Conservation (phyloP, 2,797 vertebrate species). For the Lagorchestes hirsutus region DNA sequence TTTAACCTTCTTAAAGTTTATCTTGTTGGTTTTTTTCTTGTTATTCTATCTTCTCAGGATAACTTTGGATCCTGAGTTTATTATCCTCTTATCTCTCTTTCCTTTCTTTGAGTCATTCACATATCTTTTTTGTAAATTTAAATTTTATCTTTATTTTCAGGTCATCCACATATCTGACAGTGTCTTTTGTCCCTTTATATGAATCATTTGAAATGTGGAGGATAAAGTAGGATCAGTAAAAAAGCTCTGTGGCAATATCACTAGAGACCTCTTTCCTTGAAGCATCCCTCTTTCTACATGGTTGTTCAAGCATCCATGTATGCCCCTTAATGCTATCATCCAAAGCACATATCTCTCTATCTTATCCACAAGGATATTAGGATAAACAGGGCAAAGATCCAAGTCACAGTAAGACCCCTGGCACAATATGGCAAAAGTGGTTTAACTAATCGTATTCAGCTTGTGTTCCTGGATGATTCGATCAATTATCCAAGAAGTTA, state of each 20-base stretch:
- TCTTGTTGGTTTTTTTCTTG: background rate
- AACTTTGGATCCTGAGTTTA: background rate
- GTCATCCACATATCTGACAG: background rate
- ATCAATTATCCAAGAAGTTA: conserved; percentile 77
- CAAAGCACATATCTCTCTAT: background rate
- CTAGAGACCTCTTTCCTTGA: background rate
- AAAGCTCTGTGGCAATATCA: background rate
- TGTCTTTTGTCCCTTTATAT: background rate
- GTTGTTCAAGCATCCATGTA: background rate
- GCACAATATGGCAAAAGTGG: background rate
- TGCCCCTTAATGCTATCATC: background rate
- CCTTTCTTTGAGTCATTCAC: background rate
- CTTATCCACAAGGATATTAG: background rate
- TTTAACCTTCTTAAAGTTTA: background rate
- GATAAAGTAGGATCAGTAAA: background rate
- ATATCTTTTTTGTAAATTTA: background rate
- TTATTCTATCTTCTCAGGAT: background rate
- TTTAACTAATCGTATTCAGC: background rate
- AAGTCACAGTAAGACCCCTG: background rate
- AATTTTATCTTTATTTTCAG: background rate
- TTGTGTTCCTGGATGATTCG: conserved; percentile 75
- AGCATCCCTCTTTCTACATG: background rate
- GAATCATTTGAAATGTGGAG: background rate
- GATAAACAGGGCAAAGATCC: background rate
- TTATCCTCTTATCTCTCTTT: background rate